Evolutionary conservation across 2,888 invertebrate genomes (phyloP), one percentile per base, ranked within the genome.

Genomic region (Spodoptera exigua): DNA sequence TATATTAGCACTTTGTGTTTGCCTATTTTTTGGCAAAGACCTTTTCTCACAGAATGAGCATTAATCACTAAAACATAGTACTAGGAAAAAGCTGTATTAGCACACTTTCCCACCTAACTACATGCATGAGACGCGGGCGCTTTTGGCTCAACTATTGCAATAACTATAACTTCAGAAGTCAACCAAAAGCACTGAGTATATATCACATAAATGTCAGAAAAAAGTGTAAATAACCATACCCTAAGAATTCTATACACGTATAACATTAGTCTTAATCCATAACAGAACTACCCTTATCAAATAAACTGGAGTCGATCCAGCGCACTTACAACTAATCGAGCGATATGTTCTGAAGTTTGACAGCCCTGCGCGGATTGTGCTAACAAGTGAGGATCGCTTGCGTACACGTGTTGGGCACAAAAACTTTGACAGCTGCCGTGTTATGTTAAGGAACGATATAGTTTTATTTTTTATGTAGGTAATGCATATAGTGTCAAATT

Each of bases 391-490:
- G 43, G 41, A 37, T 67, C 70, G 71, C 43, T 73, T 69, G 21
- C 21, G 34, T 47, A 73, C 78, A 73, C 57, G 70, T 75, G 70
- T 69, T 44, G 62, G 35, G 43, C 7, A 41, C 61, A 51, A 69
- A 78, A 76, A 78, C 56, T 76, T 76, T 73, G 70, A 73, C 61
- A 73, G 11, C 48, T 63, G 27, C 62, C 78, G 55, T 55, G 61
- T 57, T 56, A 62, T 78, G 59, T 34, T 43, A 56, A 43, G 27
- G 35, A 40, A 45, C 54, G 12, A 16, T 43, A 27, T 18, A 17
- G 52, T 47, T 54, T 34, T 7, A 41, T 62, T 52, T 32, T 61
- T 64, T 61, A 64, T 53, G 17, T 47, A 9, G n/a, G 2, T 4
- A 18, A n/a, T 27, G 14, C 9, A 12, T 9, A 39, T n/a, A 14